Evolutionary conservation across 2,888 invertebrate genomes (phyloP).

Genomic region (Arge pagana): DNA sequence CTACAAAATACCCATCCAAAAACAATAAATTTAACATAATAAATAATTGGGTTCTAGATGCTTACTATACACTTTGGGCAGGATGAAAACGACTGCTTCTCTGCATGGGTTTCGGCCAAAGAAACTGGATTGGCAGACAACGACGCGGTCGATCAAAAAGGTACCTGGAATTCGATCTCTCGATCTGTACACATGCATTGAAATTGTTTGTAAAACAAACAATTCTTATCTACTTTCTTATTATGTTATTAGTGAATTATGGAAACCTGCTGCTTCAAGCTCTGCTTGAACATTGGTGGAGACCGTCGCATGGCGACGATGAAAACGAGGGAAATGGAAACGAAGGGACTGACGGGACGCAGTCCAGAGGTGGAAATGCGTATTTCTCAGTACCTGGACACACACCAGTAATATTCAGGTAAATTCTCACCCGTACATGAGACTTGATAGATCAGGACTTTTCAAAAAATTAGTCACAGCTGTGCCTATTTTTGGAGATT

Average conservation of each 20-base stretch:
- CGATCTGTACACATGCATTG: too few species aligned
- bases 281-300: conserved; percentile 92
- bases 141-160: conserved; percentile 77
- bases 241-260: conserved; percentile 76
- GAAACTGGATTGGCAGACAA: conserved; percentile 84
- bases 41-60: too few species aligned
- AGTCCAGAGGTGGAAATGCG: conserved; percentile 60
- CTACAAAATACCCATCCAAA: too few species aligned
- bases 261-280: conserved; percentile 93
- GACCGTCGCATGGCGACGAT: conserved; percentile 71
- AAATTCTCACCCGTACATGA: conserved; percentile 34
- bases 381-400: conserved; percentile 93
- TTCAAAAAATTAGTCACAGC: not conserved
- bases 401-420: conserved; percentile 95
- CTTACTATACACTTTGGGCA: conserved; percentile 94
- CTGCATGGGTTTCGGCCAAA: conserved; percentile 97
- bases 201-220: too few species aligned
- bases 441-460: not conserved
- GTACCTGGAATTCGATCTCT: conserved; percentile 53
- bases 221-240: conserved; percentile 2
- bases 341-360: conserved; percentile 50
- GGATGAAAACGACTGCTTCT: conserved; percentile 97
- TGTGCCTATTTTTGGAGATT: not conserved
- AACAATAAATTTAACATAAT: too few species aligned
- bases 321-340: conserved; percentile 73